These are phyloP conservation scores for Oreochromis aureus DNA, from an alignment of 2,113 vertebrate genomes.

Conservation along the genomic window DNA sequence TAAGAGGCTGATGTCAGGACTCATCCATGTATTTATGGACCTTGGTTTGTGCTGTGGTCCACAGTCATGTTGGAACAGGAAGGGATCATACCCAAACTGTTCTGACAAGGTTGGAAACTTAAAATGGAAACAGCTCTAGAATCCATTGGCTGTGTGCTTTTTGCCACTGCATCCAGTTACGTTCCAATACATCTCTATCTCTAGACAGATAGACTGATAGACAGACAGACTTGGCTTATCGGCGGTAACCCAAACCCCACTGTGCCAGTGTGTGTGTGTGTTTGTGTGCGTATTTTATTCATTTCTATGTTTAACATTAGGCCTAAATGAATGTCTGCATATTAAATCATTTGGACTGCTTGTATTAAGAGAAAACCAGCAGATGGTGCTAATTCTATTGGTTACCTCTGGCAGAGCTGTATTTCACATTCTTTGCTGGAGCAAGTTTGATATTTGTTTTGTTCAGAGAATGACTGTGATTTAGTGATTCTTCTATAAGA, in stretches of 20 bases:
- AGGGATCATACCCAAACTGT: rapidly evolving
- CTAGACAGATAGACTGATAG: rapidly evolving
- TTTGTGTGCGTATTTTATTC: neutral
- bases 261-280: neutral
- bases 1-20: neutral
- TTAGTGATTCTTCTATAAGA: neutral
- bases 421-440: rapidly evolving
- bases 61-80: neutral
- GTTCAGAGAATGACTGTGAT: neutral
- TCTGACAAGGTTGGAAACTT: neutral
- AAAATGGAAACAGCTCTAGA: neutral
- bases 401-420: rapidly evolving
- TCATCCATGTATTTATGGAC: neutral
- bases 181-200: neutral
- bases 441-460: neutral
- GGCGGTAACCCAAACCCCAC: neutral
- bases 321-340: neutral
- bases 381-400: neutral
- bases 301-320: neutral
- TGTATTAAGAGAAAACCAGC: neutral
- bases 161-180: neutral
- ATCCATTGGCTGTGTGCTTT: neutral
- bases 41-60: neutral
- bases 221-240: rapidly evolving
- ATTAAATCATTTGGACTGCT: neutral